phyloP scores from a whole-genome alignment of 2,797 vertebrate genomes.

The Okamejei kenojei region DNA sequence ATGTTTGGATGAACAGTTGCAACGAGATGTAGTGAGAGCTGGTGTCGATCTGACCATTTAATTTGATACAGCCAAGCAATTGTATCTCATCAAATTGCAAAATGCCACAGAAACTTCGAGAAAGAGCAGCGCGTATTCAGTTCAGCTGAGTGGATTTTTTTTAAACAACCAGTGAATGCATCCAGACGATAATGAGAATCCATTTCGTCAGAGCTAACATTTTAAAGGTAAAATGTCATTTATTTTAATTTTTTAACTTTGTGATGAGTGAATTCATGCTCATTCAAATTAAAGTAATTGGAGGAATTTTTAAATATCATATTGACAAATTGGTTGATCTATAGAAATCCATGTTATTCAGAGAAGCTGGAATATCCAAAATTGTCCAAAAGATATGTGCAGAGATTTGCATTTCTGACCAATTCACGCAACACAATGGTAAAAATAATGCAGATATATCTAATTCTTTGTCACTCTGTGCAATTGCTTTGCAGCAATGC shows the following conservation, averaged over 20 bases:
- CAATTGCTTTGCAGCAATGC: neutral
- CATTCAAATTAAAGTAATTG: neutral
- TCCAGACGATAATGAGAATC: no score
- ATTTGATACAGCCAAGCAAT: slow-evolving; percentile 52
- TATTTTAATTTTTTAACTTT: neutral
- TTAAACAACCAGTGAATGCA: neutral
- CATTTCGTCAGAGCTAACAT: neutral
- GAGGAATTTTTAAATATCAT: neutral
- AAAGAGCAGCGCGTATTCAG: slow-evolving; percentile 39
- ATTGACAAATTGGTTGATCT: neutral
- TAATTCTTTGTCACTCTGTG: neutral
- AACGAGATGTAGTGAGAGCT: slow-evolving; percentile 47
- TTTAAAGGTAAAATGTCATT: neutral
- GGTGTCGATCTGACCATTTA: slow-evolving; percentile 50
- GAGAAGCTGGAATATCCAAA: neutral
- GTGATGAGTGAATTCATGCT: neutral
- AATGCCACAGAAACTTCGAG: slow-evolving; percentile 51
- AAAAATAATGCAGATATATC: slow-evolving; percentile 11
- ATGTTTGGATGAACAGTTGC: slow-evolving; percentile 45
- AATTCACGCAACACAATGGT: neutral
- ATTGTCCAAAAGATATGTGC: neutral
- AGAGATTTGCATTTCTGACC: neutral
- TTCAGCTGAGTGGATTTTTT: neutral
- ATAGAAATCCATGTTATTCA: neutral
- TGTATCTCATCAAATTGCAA: slow-evolving; percentile 51